These are phyloP conservation scores for Periphyllus acericola DNA, from an alignment of 2,888 invertebrate species.

Conservation along the genomic window DNA sequence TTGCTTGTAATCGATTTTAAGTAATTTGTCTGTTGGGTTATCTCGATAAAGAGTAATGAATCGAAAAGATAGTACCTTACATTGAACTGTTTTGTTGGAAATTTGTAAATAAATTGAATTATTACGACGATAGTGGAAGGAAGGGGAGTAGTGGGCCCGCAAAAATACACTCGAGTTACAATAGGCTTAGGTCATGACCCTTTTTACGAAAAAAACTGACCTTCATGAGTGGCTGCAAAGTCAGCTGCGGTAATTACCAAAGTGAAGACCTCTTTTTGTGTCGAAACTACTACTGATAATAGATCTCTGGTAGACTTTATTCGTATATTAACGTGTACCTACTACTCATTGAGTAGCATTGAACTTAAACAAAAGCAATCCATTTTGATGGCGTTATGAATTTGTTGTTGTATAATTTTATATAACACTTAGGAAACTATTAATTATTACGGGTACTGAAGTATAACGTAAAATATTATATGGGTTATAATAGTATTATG, in stretches of 20 bases:
- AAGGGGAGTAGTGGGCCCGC: no score
- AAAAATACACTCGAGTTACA: background rate
- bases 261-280: background rate
- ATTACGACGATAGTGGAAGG: no score
- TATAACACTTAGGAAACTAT: background rate
- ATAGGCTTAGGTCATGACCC: background rate
- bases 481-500: background rate
- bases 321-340: background rate
- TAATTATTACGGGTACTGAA: background rate
- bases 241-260: background rate
- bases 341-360: background rate
- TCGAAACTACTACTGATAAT: background rate
- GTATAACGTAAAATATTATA: background rate
- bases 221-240: background rate
- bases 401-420: background rate
- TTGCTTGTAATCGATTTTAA: background rate
- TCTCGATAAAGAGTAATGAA: no score
- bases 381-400: background rate
- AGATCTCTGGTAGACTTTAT: background rate
- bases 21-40: no score
- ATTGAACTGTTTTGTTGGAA: no score
- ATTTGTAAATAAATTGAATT: no score
- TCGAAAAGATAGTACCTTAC: no score
- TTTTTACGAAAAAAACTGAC: background rate
- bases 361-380: background rate